Evolutionary conservation across 2,113 vertebrate genomes (phyloP), one percentile per base, ranked within the genome.

Genomic region (Eurypyga helias): DNA sequence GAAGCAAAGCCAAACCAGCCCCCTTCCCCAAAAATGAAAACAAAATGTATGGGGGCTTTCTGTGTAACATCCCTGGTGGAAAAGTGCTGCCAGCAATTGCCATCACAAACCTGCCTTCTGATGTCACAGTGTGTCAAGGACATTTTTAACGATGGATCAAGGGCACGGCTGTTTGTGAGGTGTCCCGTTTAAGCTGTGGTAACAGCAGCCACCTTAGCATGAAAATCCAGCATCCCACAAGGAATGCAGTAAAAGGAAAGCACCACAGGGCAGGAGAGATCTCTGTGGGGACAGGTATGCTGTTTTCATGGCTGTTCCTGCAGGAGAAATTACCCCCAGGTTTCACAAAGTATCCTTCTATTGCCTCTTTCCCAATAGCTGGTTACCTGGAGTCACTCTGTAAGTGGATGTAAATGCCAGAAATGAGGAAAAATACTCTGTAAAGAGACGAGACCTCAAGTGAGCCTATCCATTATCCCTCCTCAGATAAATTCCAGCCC

Each of bases 61-160:
- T 46, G 5, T 66, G 45, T 67, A 71, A 93, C 38, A 64, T 23
- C 16, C 43, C 29, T 3, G 17, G 46, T 6, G 66, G 57, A 78
- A 94, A 7, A 87, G 13, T 19, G 41, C 55, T 96, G 46, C 62
- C 79, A 73, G 67, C 73, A 86, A 88, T 86, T 70, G 91, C 20
- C 87, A 93, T 90, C 73, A 58, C 67, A 89, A 73, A 72, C 41
- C n/a, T 73, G 83, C 70, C n/a, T 80, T 66, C 71, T 54, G 60
- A 71, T 51, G 84, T 33, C 84, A 82, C 49, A 8, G 41, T 3
- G 33, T 24, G 67, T 89, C 90, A 96, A 97, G 95, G 95, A 87
- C 93, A 3, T 61, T 94, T 90, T 86, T 90, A 96, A 96, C 72
- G 96, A 93, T 54, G 81, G 67, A 96, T 77, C 92, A 96, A 96